A percentile compares a stretch with the other conserved stretches of the same genome.
Evolutionary conservation across 2,888 invertebrate genomes (phyloP).

Genomic region (Proisotoma minuta): DNA sequence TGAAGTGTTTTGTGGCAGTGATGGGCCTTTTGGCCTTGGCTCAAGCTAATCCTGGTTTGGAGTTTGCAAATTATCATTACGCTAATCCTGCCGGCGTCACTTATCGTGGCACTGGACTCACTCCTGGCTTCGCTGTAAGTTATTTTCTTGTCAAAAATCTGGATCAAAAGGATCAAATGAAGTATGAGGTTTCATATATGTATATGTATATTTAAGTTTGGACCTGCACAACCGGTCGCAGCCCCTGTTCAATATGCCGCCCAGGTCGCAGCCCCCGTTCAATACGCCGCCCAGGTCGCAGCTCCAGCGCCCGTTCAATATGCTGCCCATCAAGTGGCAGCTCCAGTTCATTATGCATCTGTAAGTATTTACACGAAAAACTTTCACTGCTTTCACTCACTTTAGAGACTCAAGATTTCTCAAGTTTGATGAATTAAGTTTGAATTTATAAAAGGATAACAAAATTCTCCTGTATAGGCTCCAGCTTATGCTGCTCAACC

Average conservation of each 20-base stretch:
- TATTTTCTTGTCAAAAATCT: too few relatives aligned
- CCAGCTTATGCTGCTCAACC: too few relatives aligned
- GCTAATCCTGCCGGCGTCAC: conserved; percentile 57
- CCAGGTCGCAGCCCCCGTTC: conserved; percentile 20
- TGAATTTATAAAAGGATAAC: too few relatives aligned
- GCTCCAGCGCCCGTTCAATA: conserved; percentile 30
- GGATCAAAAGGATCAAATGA: neutral
- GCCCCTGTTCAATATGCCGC: conserved; percentile 18
- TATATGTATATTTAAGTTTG: conserved; percentile 20
- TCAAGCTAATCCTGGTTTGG: conserved; percentile 29
- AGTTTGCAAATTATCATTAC: conserved; percentile 53
- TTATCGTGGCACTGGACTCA: conserved; percentile 49
- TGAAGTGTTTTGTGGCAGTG: conserved; percentile 41
- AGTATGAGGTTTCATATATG: neutral
- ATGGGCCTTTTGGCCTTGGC: conserved; percentile 44
- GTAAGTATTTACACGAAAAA: too few relatives aligned
- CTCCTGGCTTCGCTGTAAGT: conserved; percentile 35
- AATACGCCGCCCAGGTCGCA: conserved; percentile 21
- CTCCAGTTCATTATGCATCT: conserved; percentile 37
- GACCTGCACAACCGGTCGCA: conserved; percentile 26
- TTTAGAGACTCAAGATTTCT: too few relatives aligned
- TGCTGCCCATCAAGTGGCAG: conserved; percentile 38
- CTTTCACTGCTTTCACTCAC: too few relatives aligned
- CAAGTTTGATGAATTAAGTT: too few relatives aligned
- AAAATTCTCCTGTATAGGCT: too few relatives aligned